A percentile compares a stretch with the other conserved stretches of the same genome.
These are phyloP conservation scores for Plusia festucae DNA, from an alignment of 2,888 invertebrate species.

Conservation along the genomic window DNA sequence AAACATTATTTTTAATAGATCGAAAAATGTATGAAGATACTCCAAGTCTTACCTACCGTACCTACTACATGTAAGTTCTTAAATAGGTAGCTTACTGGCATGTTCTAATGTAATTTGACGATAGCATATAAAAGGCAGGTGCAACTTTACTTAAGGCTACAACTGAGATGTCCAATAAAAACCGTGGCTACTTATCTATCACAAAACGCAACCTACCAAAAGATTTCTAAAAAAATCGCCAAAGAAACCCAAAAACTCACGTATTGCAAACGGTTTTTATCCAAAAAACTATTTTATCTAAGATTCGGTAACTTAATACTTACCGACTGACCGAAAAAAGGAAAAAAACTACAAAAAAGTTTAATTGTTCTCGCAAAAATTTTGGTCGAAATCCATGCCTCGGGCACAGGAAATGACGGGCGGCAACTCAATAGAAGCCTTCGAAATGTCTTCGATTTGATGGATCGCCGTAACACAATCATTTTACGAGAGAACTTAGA, in stretches of 20 bases:
- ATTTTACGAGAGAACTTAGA: constrained; percentile 78
- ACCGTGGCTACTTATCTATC: constrained; percentile 68
- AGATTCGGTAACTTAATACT: constrained; percentile 80
- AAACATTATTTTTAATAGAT: too few relatives aligned
- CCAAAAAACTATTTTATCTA: constrained; percentile 73
- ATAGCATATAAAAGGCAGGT: constrained; percentile 53
- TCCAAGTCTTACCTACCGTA: too few relatives aligned
- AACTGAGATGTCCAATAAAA: constrained; percentile 55
- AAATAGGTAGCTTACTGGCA: not conserved
- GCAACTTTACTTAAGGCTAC: constrained; percentile 44
- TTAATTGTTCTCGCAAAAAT: constrained; percentile 84
- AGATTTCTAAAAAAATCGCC: constrained; percentile 63
- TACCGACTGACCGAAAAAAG: constrained; percentile 81
- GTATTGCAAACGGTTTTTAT: constrained; percentile 71
- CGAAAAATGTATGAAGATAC: too few relatives aligned
- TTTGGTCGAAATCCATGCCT: constrained; percentile 76
- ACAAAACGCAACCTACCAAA: constrained; percentile 66
- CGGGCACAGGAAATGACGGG: constrained; percentile 85
- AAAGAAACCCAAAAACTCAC: constrained; percentile 68
- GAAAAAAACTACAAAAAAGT: constrained; percentile 75
- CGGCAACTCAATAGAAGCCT: constrained; percentile 81
- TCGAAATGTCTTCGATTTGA: constrained; percentile 83
- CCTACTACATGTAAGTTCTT: not conserved
- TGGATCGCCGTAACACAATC: constrained; percentile 87
- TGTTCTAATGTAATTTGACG: constrained; percentile 21